Evolutionary conservation across 2,113 vertebrate genomes (phyloP).

Genomic region (Ardeotis arabs): DNA sequence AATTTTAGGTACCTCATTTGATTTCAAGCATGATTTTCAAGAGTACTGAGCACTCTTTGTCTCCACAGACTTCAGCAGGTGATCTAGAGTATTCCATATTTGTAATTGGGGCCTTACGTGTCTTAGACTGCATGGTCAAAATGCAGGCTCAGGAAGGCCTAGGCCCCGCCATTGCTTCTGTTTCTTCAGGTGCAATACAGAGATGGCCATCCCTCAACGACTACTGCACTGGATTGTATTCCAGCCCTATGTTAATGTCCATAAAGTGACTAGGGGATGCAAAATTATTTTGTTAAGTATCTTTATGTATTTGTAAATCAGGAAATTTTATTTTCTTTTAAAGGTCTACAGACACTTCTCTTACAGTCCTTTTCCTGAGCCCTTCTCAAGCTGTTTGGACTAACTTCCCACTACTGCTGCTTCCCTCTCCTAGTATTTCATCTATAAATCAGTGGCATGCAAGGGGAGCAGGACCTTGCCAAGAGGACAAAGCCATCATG

Average conservation of each 20-base stretch:
- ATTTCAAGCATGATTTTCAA: background rate
- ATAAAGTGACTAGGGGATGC: background rate
- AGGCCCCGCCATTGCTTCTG: rapidly evolving
- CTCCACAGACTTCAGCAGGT: background rate
- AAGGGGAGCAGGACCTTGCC: background rate
- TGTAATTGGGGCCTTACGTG: background rate
- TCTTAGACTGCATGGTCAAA: background rate
- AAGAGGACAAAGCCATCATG: background rate
- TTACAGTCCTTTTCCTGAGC: background rate
- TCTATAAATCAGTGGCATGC: background rate
- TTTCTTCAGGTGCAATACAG: background rate
- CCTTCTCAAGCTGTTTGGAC: background rate
- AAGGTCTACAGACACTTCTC: background rate
- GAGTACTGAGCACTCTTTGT: background rate
- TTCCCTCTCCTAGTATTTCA: background rate
- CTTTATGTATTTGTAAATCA: background rate
- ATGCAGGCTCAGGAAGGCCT: background rate
- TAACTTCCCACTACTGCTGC: background rate
- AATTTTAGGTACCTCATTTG: background rate
- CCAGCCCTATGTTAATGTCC: background rate
- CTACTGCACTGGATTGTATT: background rate
- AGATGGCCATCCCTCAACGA: background rate
- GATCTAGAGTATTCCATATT: background rate
- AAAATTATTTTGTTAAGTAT: background rate
- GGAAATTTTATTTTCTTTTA: background rate